phyloP scores from a whole-genome alignment of 2,888 invertebrate species.

The Slavum lentiscoides region DNA sequence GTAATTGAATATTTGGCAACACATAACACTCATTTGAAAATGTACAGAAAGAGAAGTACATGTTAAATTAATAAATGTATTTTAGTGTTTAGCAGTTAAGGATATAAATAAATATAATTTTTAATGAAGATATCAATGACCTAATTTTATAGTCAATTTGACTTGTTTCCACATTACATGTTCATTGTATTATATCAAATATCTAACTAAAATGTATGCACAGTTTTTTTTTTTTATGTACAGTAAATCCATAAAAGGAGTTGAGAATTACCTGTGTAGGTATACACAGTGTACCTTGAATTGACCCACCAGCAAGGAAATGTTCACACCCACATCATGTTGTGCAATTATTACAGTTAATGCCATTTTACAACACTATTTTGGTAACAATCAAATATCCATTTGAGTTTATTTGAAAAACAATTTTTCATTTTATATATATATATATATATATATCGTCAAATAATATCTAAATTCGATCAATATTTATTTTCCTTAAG shows the following conservation, averaged over 20 bases:
- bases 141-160: conserved; percentile 14
- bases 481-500: no score
- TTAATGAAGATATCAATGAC: conserved; percentile 22
- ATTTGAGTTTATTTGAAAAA: background rate
- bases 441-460: background rate
- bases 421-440: background rate
- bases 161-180: background rate
- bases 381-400: conserved; percentile 6
- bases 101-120: conserved; percentile 23
- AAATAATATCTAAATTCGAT: no score
- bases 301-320: conserved; percentile 42
- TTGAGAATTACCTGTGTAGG: conserved; percentile 44
- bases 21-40: no score
- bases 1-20: no score
- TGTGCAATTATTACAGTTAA: conserved; percentile 24
- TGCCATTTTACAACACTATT: conserved; percentile 33
- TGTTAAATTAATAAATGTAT: no score
- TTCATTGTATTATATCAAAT: conserved; percentile 1
- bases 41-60: no score
- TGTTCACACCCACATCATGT: conserved; percentile 36
- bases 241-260: conserved; percentile 49
- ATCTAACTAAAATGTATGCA: background rate
- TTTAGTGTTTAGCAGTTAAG: no score
- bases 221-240: background rate
- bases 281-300: conserved; percentile 47